Evolutionary conservation across 2,797 vertebrate species (phyloP).

Genomic region (Anableps anableps): DNA sequence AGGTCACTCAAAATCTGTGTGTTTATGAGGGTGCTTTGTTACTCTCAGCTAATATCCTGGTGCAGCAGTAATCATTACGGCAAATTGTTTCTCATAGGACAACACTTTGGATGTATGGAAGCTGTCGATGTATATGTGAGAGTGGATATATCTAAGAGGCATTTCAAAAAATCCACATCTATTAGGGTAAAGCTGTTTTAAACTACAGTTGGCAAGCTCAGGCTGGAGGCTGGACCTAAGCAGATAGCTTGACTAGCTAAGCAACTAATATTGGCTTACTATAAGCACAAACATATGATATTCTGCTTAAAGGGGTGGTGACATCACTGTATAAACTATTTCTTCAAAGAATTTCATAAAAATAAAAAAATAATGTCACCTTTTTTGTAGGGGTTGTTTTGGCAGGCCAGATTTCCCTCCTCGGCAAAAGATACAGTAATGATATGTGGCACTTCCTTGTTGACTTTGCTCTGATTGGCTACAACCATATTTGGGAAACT

Average conservation of each 20-base stretch:
- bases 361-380: too few relatives aligned
- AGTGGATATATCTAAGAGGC: background rate
- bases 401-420: too few relatives aligned
- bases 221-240: background rate
- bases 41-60: conserved; percentile 43
- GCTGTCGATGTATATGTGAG: background rate
- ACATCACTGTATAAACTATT: too few relatives aligned
- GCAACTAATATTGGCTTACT: background rate
- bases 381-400: too few relatives aligned
- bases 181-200: background rate
- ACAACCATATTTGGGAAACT: too few relatives aligned
- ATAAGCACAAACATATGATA: background rate
- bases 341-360: too few relatives aligned
- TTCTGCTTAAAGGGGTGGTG: too few relatives aligned
- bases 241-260: background rate
- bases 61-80: conserved; percentile 49
- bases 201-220: too few relatives aligned
- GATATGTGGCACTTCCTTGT: too few relatives aligned
- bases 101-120: conserved; percentile 38
- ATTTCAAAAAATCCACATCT: background rate
- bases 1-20: conserved; percentile 11
- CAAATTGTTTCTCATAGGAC: conserved; percentile 36
- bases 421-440: too few relatives aligned
- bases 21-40: conserved; percentile 41
- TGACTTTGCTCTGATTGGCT: too few relatives aligned